phyloP scores from a whole-genome alignment of 53 echinoderm and acorn worm species.

The Echinometra lucunter region DNA sequence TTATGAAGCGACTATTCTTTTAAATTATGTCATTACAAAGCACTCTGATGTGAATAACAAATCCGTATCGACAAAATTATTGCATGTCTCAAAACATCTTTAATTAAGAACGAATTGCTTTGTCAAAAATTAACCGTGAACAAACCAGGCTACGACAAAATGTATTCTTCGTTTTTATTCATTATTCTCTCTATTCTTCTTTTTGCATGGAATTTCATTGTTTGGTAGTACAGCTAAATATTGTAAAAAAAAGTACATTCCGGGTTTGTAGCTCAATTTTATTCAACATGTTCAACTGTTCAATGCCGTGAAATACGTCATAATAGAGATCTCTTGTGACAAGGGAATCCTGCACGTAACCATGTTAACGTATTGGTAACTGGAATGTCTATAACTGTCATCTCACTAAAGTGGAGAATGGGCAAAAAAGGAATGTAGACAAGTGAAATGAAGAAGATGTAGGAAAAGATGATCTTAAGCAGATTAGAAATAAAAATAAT shows the following conservation, averaged over 20 bases:
- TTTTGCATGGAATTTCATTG: not conserved
- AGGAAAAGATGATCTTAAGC: not conserved
- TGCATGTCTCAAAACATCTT: not conserved
- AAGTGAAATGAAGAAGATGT: too few relatives aligned
- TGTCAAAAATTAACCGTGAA: not conserved
- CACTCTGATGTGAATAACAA: not conserved
- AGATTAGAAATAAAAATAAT: not conserved
- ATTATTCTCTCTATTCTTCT: not conserved
- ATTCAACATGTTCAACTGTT: too few relatives aligned
- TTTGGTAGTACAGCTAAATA: not conserved
- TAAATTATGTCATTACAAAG: too few relatives aligned
- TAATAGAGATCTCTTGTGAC: not conserved
- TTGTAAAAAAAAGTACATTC: not conserved
- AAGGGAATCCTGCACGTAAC: not conserved
- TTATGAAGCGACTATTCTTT: too few relatives aligned
- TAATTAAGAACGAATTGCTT: not conserved
- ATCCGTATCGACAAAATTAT: not conserved
- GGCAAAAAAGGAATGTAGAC: too few relatives aligned
- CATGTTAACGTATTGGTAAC: too few relatives aligned
- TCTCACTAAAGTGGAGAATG: not conserved
- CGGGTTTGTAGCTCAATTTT: not conserved
- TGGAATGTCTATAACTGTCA: not conserved
- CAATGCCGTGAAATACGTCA: not conserved
- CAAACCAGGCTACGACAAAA: not conserved
- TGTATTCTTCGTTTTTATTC: not conserved